These are phyloP conservation scores for Ameiurus melas DNA, from an alignment of 2,113 vertebrate species.

Conservation along the genomic window DNA sequence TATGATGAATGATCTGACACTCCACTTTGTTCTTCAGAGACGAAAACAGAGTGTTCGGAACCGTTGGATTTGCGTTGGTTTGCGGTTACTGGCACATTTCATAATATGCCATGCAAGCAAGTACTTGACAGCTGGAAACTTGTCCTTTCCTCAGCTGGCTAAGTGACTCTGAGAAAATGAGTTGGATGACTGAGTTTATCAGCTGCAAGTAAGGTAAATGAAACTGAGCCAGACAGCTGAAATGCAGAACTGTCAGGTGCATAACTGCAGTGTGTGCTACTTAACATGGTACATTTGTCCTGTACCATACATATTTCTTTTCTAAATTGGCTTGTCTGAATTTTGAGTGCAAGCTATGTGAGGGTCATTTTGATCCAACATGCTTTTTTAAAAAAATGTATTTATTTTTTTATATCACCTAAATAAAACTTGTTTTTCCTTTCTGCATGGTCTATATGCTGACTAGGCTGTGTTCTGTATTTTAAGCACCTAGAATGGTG, in stretches of 20 bases:
- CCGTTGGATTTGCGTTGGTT: background rate
- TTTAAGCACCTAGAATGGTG: background rate
- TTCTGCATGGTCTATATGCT: background rate
- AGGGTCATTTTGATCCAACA: background rate
- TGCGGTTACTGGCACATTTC: background rate
- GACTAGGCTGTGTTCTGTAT: background rate
- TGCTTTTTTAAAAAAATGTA: no score
- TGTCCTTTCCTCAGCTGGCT: conserved; percentile 15
- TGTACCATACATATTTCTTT: background rate
- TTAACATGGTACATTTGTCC: background rate
- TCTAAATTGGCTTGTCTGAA: background rate
- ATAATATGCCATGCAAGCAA: background rate
- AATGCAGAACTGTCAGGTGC: background rate
- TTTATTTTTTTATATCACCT: background rate
- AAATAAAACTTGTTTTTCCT: background rate
- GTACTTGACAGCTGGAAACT: conserved; percentile 22
- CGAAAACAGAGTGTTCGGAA: background rate
- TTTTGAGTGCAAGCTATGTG: background rate
- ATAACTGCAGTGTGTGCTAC: background rate
- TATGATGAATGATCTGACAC: conserved; percentile 5
- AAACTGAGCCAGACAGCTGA: conserved; percentile 17
- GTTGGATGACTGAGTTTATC: conserved; percentile 22
- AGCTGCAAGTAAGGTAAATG: conserved; percentile 29
- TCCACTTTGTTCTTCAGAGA: background rate
- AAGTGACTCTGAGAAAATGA: conserved; percentile 35